A percentile compares a stretch with the other conserved stretches of the same genome.
These are phyloP conservation scores for Cryptophagus acutangulus DNA, from an alignment of 2,888 invertebrate species.

Conservation along the genomic window DNA sequence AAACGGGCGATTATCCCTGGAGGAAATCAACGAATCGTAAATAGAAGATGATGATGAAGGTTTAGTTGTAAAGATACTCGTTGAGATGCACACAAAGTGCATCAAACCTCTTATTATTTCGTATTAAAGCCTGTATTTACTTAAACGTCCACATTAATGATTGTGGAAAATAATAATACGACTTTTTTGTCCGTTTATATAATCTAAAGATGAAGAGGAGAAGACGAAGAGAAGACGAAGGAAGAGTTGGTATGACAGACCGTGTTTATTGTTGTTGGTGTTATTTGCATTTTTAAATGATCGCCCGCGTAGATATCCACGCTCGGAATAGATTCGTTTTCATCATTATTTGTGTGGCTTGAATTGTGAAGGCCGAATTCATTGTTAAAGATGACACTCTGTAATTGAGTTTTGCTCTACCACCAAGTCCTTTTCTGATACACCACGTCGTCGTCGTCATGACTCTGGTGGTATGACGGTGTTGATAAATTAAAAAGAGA, in stretches of 20 bases:
- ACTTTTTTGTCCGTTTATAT: not conserved
- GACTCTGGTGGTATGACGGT: not conserved
- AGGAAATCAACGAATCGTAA: too few relatives aligned
- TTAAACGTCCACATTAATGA: slow-evolving; percentile 34
- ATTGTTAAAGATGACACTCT: slow-evolving; percentile 23
- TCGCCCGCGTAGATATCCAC: slow-evolving; percentile 18
- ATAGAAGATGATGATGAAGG: slow-evolving; percentile 10
- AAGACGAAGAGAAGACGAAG: not conserved
- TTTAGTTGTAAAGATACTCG: slow-evolving; percentile 30
- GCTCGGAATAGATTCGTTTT: slow-evolving; percentile 11
- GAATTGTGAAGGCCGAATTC: slow-evolving; percentile 17
- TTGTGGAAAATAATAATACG: slow-evolving; percentile 13
- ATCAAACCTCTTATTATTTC: slow-evolving; percentile 38
- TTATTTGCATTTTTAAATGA: slow-evolving; percentile 21
- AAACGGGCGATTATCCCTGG: slow-evolving; percentile 10
- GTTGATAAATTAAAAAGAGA: slow-evolving; percentile 6
- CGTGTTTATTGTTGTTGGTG: slow-evolving; percentile 15
- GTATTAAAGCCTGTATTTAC: slow-evolving; percentile 38
- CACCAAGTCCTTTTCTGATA: slow-evolving; percentile 13
- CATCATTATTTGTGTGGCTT: slow-evolving; percentile 14
- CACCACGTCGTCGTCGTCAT: slow-evolving; percentile 4
- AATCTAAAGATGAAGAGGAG: too few relatives aligned
- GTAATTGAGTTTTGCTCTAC: slow-evolving; percentile 26
- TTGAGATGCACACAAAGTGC: slow-evolving; percentile 33
- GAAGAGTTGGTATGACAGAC: slow-evolving; percentile 11